These are phyloP conservation scores for Chionoecetes opilio DNA, from an alignment of 1,140 invertebrate species.

Conservation along the genomic window DNA sequence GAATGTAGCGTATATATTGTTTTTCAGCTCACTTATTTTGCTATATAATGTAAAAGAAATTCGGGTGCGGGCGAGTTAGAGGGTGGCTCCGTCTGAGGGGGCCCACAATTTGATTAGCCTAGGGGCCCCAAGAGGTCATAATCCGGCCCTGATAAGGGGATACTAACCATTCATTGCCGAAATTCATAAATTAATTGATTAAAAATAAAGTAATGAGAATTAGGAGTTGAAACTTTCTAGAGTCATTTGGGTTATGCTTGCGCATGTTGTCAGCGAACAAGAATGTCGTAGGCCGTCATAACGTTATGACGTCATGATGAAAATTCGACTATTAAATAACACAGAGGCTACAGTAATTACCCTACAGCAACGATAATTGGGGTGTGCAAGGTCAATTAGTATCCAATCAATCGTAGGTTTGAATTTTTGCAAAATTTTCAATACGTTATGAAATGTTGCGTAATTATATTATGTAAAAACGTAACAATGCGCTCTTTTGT, in stretches of 20 bases:
- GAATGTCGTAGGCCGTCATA: constrained; percentile 32
- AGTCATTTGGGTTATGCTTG: constrained; percentile 20
- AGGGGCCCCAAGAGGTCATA: no score
- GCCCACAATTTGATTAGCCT: no score
- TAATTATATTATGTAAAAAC: constrained; percentile 31
- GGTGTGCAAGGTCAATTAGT: constrained; percentile 22
- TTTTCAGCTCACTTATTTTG: no score
- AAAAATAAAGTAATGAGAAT: constrained; percentile 23
- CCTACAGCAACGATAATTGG: no score
- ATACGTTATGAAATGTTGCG: constrained; percentile 39
- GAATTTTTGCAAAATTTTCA: constrained; percentile 31
- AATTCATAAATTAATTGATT: constrained; percentile 39
- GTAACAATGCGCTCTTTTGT: no score
- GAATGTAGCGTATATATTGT: no score
- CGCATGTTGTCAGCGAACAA: constrained; percentile 33
- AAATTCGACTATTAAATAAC: not conserved
- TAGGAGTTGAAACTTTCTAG: constrained; percentile 37
- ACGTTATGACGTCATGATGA: not conserved
- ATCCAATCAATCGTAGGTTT: constrained; percentile 9
- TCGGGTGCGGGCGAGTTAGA: no score
- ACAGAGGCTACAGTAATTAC: constrained; percentile 7
- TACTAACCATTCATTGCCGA: no score
- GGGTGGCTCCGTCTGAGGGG: no score
- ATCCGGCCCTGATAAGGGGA: no score
- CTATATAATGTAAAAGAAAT: no score